Evolutionary conservation across 1,140 invertebrate species (phyloP), one percentile per base, ranked within the genome.

Genomic region (Lucilia sericata): DNA sequence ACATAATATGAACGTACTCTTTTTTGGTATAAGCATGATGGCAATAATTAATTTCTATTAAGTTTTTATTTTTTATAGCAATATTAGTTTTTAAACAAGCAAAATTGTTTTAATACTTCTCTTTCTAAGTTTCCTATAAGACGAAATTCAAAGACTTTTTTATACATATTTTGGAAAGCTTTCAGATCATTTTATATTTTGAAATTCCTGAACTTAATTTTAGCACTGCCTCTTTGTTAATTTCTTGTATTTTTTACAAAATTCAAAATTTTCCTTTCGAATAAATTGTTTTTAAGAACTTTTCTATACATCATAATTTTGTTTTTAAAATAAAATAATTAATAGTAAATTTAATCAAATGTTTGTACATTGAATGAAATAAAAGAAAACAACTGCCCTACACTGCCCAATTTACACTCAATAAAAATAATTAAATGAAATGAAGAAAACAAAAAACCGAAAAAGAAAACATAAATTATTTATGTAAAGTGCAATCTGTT

Each of bases 331-430:
- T 78, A 78, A 49, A 47, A 49, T 80, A 49, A 49, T 21, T 80
- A 80, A 80, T 80, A 80, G 42, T 36, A 36, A 36, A 78, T 78
- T 42, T 80, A 80, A 80, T 17, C 13, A 51, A 30, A 21, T 80
- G n/a, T 80, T 80, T 80, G 76, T 80, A 80, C 19, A 80, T 80
- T 80, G 42, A 51, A 80, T 10, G 76, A 21, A 80, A 80, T 19
- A 47, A 78, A 25, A n/a, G 75, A 78, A 70, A 80, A 80, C 76
- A 80, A 80, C 76, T 80, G 76, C 76, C 76, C 76, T 80, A 49
- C 76, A 80, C 76, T 80, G 76, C 76, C 76, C 47, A 80, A 49
- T 80, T 82, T 82, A 74, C 65, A 82, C 82, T 82, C 34, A 60
- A 65, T 82, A 60, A 13, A 82, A 60, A 19, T 47, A 65, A 82